Evolutionary conservation across 64 coral and sea anemone genomes (phyloP).

Genomic region (Astreopora myriophthalma): DNA sequence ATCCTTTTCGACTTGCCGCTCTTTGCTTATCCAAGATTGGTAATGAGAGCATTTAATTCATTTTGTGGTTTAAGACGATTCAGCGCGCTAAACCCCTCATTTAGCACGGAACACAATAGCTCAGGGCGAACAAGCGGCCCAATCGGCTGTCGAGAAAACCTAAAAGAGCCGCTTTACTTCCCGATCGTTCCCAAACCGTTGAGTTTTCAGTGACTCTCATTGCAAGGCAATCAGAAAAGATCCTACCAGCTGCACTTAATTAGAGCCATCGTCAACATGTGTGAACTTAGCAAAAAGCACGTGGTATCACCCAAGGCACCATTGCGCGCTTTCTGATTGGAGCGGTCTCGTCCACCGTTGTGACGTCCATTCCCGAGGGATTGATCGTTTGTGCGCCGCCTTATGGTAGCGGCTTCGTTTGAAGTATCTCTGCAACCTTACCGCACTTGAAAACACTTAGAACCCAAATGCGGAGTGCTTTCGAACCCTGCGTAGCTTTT

Average conservation of each 20-base stretch:
- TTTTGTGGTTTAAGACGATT: conserved; percentile 89
- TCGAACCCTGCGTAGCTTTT: conserved; percentile 66
- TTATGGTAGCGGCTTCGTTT: conserved; percentile 95
- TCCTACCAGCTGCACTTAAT: conserved; percentile 95
- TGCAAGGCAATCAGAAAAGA: conserved; percentile 48
- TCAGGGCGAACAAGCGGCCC: conserved; percentile 3
- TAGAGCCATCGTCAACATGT: conserved; percentile 95
- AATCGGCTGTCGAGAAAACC: background rate
- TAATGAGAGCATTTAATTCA: conserved; percentile 92
- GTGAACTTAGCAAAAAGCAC: conserved; percentile 96
- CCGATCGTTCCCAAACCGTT: conserved; percentile 39
- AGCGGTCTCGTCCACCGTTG: conserved; percentile 77
- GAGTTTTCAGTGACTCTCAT: conserved; percentile 29
- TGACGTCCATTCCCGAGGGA: conserved; percentile 95
- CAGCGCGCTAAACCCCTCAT: conserved; percentile 66
- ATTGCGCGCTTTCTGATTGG: conserved; percentile 76
- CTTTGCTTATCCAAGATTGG: conserved; percentile 90
- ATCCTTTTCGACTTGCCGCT: conserved; percentile 86
- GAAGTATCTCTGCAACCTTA: conserved; percentile 83
- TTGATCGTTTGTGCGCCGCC: conserved; percentile 93
- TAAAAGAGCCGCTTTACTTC: conserved; percentile 33
- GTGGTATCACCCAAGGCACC: conserved; percentile 83
- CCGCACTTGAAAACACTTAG: conserved; percentile 95
- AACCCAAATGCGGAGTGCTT: conserved; percentile 86
- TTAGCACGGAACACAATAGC: conserved; percentile 46